A percentile compares a stretch with the other conserved stretches of the same genome.
Conservation (phyloP, 2,797 vertebrate species). For the Oceanodroma leucorhoa region DNA sequence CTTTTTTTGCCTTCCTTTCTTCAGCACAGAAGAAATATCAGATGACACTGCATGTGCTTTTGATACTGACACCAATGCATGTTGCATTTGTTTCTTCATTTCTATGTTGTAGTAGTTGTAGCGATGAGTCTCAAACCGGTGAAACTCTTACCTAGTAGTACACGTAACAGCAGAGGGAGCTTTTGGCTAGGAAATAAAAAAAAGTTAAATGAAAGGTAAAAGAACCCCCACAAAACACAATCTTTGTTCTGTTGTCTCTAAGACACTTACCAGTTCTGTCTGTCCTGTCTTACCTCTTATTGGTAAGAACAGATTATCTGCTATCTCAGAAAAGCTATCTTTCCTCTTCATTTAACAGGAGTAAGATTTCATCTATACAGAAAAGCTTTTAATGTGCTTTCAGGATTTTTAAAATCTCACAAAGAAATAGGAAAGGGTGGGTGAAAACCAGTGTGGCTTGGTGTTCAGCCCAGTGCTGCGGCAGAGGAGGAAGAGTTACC, state of each 20-base stretch:
- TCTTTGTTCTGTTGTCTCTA: background rate
- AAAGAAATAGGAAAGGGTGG: background rate
- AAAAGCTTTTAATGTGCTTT: background rate
- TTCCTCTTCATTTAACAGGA: background rate
- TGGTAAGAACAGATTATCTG: background rate
- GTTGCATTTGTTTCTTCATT: background rate
- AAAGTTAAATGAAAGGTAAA: background rate
- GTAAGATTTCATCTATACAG: background rate
- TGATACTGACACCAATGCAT: background rate
- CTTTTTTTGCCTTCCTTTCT: background rate
- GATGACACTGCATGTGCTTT: background rate
- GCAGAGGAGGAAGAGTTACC: background rate
- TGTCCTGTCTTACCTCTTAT: background rate
- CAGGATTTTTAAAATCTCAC: background rate
- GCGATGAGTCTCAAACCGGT: background rate
- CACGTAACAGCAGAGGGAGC: background rate
- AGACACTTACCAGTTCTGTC: background rate
- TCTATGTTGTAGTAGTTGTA: background rate
- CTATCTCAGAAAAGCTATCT: background rate
- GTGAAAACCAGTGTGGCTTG: background rate
- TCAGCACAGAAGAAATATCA: background rate
- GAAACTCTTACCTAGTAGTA: background rate
- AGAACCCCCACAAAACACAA: background rate
- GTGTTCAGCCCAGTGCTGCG: background rate
- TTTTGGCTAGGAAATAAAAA: background rate